Conservation (phyloP, 2,797 vertebrate genomes). For the Phyllotis vaccarum region DNA sequence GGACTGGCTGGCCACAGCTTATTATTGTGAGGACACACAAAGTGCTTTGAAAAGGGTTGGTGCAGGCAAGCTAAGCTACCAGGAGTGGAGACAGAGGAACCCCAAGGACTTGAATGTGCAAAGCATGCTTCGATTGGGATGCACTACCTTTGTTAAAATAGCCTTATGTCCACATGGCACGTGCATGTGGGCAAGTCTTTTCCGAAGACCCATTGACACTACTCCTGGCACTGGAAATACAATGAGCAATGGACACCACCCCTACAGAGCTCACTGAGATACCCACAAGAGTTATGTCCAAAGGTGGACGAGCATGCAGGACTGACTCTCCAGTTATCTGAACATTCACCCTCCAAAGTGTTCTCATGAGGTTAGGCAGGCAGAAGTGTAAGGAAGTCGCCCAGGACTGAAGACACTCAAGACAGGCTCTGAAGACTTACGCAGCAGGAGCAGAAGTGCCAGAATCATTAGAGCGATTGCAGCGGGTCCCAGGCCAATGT, state of each 20-base stretch:
- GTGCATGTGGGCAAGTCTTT: background rate
- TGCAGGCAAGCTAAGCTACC: background rate
- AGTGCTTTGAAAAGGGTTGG: background rate
- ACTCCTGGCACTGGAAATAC: background rate
- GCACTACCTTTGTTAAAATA: background rate
- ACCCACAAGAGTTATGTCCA: background rate
- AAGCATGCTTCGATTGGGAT: background rate
- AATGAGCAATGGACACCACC: background rate
- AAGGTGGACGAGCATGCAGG: background rate
- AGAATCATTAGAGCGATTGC: constrained; percentile 87
- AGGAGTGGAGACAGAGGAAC: background rate
- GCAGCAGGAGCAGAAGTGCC: constrained; percentile 87
- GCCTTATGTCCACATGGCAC: background rate
- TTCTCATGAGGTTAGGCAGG: background rate
- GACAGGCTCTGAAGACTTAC: constrained; percentile 84
- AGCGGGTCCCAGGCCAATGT: constrained; percentile 83
- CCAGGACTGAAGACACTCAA: background rate
- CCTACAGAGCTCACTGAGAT: background rate
- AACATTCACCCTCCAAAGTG: background rate
- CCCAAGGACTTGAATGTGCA: background rate
- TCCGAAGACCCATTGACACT: background rate
- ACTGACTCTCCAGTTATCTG: background rate
- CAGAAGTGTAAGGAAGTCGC: background rate
- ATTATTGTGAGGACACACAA: background rate
- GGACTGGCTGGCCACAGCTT: background rate